Evolutionary conservation across 1,140 invertebrate genomes (phyloP).

Genomic region (Chionoecetes opilio): DNA sequence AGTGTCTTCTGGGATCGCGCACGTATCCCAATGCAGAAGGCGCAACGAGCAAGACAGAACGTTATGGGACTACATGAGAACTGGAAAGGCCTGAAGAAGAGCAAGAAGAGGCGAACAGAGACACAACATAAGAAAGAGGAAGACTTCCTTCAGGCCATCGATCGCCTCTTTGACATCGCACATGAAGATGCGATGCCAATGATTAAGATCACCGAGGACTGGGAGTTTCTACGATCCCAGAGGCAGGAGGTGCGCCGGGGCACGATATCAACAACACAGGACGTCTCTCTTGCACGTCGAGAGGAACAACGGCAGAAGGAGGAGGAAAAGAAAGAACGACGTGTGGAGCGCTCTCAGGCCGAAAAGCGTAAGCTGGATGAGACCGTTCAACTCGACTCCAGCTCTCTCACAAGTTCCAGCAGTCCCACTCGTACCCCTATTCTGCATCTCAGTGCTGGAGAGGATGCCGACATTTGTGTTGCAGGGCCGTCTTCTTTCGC

Average conservation of each 20-base stretch:
- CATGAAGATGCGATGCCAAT: neutral
- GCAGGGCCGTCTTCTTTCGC: neutral
- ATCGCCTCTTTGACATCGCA: neutral
- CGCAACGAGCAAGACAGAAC: neutral
- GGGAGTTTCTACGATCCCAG: neutral
- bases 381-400: neutral
- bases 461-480: no score
- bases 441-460: neutral
- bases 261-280: neutral
- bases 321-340: neutral
- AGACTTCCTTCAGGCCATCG: neutral
- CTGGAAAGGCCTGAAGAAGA: neutral
- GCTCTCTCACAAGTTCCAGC: neutral
- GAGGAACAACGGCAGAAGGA: neutral
- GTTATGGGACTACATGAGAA: neutral
- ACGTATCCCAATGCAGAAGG: neutral
- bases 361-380: neutral
- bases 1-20: neutral
- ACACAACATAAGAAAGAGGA: neutral
- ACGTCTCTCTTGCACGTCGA: neutral
- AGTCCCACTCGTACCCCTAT: neutral
- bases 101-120: neutral
- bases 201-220: neutral
- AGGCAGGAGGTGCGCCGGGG: neutral
- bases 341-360: no score